Evolutionary conservation across 2,797 vertebrate species (phyloP).

Genomic region (Pipistrellus pygmaeus): DNA sequence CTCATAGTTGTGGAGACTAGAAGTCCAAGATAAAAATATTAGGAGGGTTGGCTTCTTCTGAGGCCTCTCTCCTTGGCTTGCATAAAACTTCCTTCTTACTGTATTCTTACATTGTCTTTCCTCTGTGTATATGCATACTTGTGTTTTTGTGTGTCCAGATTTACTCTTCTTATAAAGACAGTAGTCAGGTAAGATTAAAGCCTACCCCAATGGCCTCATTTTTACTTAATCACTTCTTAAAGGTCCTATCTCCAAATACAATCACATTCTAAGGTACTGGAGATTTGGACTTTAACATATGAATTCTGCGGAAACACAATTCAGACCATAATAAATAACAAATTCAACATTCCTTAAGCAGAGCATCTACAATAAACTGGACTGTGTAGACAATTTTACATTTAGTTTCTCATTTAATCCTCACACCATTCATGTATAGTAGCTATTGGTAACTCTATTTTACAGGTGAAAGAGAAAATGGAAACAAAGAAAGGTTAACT

Average conservation of each 20-base stretch:
- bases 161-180: neutral
- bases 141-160: neutral
- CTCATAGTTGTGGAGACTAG: neutral
- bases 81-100: neutral
- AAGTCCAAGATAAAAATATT: neutral
- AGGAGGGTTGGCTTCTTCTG: neutral
- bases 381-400: constrained; percentile 20
- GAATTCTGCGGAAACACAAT: neutral
- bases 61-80: neutral
- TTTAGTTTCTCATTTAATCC: constrained; percentile 44
- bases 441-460: constrained; percentile 27
- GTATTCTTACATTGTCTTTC: neutral
- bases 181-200: neutral
- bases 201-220: neutral
- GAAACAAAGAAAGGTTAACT: constrained; percentile 17
- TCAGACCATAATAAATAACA: neutral
- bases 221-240: neutral
- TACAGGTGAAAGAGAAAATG: constrained; percentile 59
- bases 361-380: neutral
- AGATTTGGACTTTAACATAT: neutral
- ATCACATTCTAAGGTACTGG: neutral
- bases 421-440: neutral
- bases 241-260: neutral
- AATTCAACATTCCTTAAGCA: constrained; percentile 34
- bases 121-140: neutral